Base-by-base conservation (phyloP, 2,888 invertebrate genomes). In the Drepana falcataria region DNA sequence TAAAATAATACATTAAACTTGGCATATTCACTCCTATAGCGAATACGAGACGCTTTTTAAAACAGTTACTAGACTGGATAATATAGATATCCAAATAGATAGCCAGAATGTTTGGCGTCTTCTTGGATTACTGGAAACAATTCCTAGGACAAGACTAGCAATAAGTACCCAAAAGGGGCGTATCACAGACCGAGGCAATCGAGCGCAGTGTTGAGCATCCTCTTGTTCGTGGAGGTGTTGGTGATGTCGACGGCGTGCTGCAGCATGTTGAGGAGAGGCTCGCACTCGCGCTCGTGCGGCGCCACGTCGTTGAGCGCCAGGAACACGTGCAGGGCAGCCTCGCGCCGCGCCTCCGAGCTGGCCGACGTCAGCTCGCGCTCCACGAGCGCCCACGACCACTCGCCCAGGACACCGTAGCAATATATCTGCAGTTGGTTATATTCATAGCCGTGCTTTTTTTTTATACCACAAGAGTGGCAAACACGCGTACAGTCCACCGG, bases 401-500 rank as follows among this genome's bases (percentile, higher is more conserved):
- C 93, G 60, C 95, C 93, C n/a, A 98, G 86, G 4, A 98, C 94
- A 68, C 94, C 94, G 84, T 95, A 96, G 81, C 97, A 96, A 81
- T 97, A 97, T 92, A 96, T 95, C 95, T 95, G 78, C 21, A 21
- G 21, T 21, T 21, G 21, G 21, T 21, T 21, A 21, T n/a, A n/a
- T n/a, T n/a, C n/a, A n/a, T 21, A 21, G 21, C 21, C 21, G 21
- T 21, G 21, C 21, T 21, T 21, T 21, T 21, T 21, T 21, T 21
- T 21, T 21, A 21, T 21, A 21, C 21, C 21, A 21, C 21, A 21
- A 21, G 21, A 21, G 21, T 21, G 21, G 21, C 21, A 21, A 21
- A 21, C 21, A 21, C 21, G 21, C 21, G 21, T 21, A 21, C 21
- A 21, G 21, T 1, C 21, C 21, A 21, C 21, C 21, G 1, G 21